Evolutionary conservation across 1,140 invertebrate species (phyloP).

Genomic region (Aphelenchoides fujianensis): DNA sequence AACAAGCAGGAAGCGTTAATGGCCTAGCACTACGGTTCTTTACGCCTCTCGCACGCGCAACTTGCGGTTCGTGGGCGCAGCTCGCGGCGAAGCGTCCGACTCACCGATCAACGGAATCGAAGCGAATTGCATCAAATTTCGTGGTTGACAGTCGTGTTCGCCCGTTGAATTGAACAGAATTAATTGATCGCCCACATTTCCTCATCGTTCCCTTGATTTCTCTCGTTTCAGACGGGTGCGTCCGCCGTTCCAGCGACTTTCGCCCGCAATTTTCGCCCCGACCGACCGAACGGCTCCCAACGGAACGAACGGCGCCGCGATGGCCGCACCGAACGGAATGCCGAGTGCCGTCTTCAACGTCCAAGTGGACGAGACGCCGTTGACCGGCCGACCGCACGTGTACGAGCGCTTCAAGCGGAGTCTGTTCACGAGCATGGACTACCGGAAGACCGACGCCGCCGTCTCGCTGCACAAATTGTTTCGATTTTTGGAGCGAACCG

Average conservation of each 20-base stretch:
- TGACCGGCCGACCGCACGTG: background rate
- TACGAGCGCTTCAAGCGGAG: slow-evolving; percentile 15
- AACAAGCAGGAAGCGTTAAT: too few relatives aligned
- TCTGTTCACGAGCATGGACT: slow-evolving; percentile 6
- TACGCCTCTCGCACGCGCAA: too few relatives aligned
- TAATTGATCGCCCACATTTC: background rate
- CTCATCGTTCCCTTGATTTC: background rate
- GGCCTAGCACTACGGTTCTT: too few relatives aligned
- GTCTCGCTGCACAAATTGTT: slow-evolving; percentile 6
- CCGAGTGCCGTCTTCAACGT: background rate
- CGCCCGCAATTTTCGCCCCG: background rate
- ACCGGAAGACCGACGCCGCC: slow-evolving; percentile 8
- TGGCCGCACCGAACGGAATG: background rate
- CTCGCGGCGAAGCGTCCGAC: too few relatives aligned
- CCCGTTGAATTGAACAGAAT: background rate
- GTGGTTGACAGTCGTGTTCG: too few relatives aligned
- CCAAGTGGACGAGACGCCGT: background rate
- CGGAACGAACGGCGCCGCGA: background rate
- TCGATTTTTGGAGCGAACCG: slow-evolving; percentile 15
- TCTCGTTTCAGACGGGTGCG: background rate
- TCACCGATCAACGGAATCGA: too few relatives aligned
- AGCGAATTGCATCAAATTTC: too few relatives aligned
- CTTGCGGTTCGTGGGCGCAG: too few relatives aligned
- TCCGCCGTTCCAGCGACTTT: background rate
- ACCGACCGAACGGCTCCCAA: background rate